These are phyloP conservation scores for Menidia menidia DNA, from an alignment of 2,797 vertebrate species.

Conservation along the genomic window DNA sequence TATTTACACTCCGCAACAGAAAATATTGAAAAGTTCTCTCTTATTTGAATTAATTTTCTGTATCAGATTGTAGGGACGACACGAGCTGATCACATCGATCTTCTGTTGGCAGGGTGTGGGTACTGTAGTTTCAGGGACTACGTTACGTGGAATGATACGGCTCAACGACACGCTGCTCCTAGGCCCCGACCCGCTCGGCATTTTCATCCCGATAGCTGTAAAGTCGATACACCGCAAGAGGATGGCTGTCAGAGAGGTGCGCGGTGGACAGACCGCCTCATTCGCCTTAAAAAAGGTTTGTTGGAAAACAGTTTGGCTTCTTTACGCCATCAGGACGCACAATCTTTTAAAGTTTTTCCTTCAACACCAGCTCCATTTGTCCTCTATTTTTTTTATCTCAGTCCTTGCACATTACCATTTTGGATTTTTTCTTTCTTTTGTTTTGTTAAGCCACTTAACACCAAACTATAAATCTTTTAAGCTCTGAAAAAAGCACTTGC, in stretches of 20 bases:
- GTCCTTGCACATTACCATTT: too few relatives aligned
- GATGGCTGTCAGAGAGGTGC: conserved; percentile 96
- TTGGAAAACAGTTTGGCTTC: not conserved
- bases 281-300: conserved; percentile 96
- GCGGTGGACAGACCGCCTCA: conserved; percentile 96
- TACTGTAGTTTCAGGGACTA: conserved; percentile 97
- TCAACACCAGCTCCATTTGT: too few relatives aligned
- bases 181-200: conserved; percentile 94
- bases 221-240: conserved; percentile 98
- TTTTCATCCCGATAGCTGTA: conserved; percentile 93
- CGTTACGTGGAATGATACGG: conserved; percentile 92
- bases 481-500: too few relatives aligned
- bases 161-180: conserved; percentile 94
- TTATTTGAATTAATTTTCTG: too few relatives aligned
- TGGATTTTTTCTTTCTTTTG: too few relatives aligned
- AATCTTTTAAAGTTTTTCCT: too few relatives aligned
- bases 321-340: not conserved
- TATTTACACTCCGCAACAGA: not conserved
- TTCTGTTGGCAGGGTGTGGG: conserved; percentile 89
- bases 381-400: too few relatives aligned
- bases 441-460: too few relatives aligned
- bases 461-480: too few relatives aligned
- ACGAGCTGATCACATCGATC: not conserved
- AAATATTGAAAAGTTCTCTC: not conserved
- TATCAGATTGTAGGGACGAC: not conserved